Conservation (phyloP, 2,888 invertebrate genomes). For the Opisthograptis luteolata region DNA sequence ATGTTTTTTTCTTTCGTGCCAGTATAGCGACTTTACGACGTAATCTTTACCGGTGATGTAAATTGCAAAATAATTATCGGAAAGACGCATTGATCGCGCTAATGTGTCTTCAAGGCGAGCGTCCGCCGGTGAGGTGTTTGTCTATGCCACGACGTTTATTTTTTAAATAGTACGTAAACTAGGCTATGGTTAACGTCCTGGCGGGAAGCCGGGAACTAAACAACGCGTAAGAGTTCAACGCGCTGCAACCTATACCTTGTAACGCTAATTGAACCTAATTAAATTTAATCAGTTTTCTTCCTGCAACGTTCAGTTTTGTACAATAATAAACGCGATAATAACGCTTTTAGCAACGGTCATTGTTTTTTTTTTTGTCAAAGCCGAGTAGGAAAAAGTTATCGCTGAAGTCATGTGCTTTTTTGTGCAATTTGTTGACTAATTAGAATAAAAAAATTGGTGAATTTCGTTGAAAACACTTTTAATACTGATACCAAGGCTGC, state of each 20-base stretch:
- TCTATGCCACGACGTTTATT: constrained; percentile 46
- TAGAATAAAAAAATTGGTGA: no score
- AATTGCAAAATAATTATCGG: constrained; percentile 74
- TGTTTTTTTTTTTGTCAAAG: constrained; percentile 1
- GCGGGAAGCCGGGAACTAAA: constrained; percentile 26
- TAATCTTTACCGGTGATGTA: constrained; percentile 60
- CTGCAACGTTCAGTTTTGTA: background rate
- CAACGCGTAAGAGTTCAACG: constrained; percentile 36
- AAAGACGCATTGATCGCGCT: constrained; percentile 52
- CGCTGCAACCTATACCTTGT: constrained; percentile 15
- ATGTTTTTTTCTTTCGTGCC: constrained; percentile 31
- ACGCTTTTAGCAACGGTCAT: constrained; percentile 6
- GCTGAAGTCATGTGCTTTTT: background rate
- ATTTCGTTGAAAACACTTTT: no score
- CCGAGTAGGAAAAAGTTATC: constrained; percentile 13
- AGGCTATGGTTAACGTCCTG: constrained; percentile 41
- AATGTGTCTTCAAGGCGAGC: constrained; percentile 48
- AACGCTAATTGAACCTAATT: constrained; percentile 24
- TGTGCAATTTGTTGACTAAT: no score
- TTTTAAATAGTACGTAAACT: constrained; percentile 36
- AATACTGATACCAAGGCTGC: no score
- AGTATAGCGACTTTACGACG: constrained; percentile 15
- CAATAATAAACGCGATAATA: background rate
- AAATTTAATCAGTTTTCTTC: constrained; percentile 21
- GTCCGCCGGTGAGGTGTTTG: constrained; percentile 41